These are phyloP conservation scores for Aurelia sp. DNA, from an alignment of 30 jellyfish, hydroid and myxozoan species.

Conservation along the genomic window DNA sequence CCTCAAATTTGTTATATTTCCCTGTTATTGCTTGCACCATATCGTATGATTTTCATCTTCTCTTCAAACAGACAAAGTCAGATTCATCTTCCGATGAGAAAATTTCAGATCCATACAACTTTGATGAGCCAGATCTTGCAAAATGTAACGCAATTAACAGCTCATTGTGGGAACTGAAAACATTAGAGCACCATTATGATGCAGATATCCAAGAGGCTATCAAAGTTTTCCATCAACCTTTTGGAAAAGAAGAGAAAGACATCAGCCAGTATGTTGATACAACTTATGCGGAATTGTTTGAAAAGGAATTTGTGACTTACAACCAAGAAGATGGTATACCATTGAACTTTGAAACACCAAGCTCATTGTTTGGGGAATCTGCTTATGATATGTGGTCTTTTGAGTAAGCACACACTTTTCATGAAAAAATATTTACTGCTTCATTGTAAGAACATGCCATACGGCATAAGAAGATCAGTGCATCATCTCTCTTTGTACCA, in stretches of 20 bases:
- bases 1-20: no score
- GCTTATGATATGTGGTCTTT: constrained; percentile 68
- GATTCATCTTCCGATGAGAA: background rate
- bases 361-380: constrained; percentile 31
- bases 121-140: constrained; percentile 80
- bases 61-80: constrained; percentile 5
- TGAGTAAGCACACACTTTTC: constrained; percentile 28
- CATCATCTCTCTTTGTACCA: no score
- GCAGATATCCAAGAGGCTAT: constrained; percentile 76
- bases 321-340: constrained; percentile 63
- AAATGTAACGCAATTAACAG: constrained; percentile 89
- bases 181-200: constrained; percentile 79
- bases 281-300: constrained; percentile 60
- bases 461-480: no score
- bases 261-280: constrained; percentile 48
- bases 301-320: constrained; percentile 33
- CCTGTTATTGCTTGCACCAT: no score
- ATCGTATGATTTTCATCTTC: background rate
- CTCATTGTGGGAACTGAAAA: constrained; percentile 93
- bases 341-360: constrained; percentile 53
- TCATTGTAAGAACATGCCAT: no score
- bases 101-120: constrained; percentile 71
- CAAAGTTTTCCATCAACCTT: constrained; percentile 68
- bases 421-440: no score
- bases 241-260: constrained; percentile 70